Percentiles rank a stretch among this genome's conserved stretches.
These are phyloP conservation scores for Scelioninae gen. 2 DNA, from an alignment of 2,888 invertebrate genomes.

Conservation along the genomic window DNA sequence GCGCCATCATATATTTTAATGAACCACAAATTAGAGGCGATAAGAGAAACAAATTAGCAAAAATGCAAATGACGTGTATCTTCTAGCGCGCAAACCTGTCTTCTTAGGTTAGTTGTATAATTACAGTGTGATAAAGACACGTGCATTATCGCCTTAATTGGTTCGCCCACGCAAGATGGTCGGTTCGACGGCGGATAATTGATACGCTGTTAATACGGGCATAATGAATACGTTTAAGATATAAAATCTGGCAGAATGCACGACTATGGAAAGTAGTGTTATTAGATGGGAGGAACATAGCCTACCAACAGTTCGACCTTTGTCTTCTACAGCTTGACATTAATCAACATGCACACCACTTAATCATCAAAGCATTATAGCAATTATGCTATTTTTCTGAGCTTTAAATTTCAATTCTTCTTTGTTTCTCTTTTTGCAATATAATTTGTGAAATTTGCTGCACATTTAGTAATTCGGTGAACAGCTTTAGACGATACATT, in stretches of 20 bases:
- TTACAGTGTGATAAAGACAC: conserved; percentile 55
- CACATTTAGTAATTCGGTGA: too few relatives aligned
- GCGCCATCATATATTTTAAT: conserved; percentile 46
- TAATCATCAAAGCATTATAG: conserved; percentile 24
- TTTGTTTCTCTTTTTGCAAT: too few relatives aligned
- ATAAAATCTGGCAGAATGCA: conserved; percentile 62
- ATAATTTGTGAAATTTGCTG: too few relatives aligned
- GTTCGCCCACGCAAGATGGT: conserved; percentile 57
- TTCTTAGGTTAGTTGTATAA: conserved; percentile 50
- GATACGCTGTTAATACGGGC: conserved; percentile 58
- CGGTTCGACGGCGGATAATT: conserved; percentile 54
- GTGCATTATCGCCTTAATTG: conserved; percentile 60
- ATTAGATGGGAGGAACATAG: conserved; percentile 61
- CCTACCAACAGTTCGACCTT: conserved; percentile 39
- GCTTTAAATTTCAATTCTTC: not conserved
- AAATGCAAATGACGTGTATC: conserved; percentile 44
- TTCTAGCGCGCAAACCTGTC: conserved; percentile 37
- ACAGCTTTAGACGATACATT: too few relatives aligned
- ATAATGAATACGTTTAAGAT: conserved; percentile 65
- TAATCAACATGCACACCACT: conserved; percentile 29
- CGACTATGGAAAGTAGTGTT: conserved; percentile 57
- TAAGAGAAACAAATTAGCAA: conserved; percentile 46
- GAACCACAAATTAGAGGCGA: conserved; percentile 49
- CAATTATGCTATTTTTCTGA: conserved; percentile 1
- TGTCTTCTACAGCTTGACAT: conserved; percentile 40